These are phyloP conservation scores for Entomobrya proxima DNA, from an alignment of 2,888 invertebrate species.

Conservation along the genomic window DNA sequence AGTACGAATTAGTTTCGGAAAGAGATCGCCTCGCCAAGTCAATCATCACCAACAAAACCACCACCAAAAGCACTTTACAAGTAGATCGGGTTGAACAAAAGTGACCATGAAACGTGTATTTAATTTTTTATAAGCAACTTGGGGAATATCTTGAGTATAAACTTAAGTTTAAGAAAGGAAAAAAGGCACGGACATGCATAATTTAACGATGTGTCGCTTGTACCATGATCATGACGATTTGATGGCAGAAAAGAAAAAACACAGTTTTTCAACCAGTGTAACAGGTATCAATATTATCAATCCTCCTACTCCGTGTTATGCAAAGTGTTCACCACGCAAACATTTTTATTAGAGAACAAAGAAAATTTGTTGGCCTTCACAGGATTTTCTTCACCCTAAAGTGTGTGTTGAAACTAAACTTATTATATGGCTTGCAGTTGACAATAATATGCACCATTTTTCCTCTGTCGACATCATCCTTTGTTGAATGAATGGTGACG, in stretches of 20 bases:
- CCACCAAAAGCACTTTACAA: conserved; percentile 21
- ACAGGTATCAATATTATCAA: conserved; percentile 30
- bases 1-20: conserved; percentile 58
- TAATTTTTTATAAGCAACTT: conserved; percentile 25
- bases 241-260: conserved; percentile 12
- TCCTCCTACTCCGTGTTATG: conserved; percentile 44
- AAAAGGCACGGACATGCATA: conserved; percentile 55
- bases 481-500: conserved; percentile 18
- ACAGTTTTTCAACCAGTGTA: conserved; percentile 23
- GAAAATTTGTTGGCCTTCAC: conserved; percentile 53
- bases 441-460: background rate
- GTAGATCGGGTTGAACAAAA: conserved; percentile 45
- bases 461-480: conserved; percentile 25
- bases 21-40: conserved; percentile 51
- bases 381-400: conserved; percentile 57
- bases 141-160: background rate
- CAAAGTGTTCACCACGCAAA: conserved; percentile 3
- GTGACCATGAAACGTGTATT: conserved; percentile 56
- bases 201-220: conserved; percentile 57
- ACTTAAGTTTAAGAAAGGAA: background rate
- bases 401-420: background rate
- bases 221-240: background rate
- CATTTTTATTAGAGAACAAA: conserved; percentile 2
- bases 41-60: conserved; percentile 60
- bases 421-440: background rate